phyloP scores from a whole-genome alignment of 2,888 invertebrate species.

The Pilophorus perplexus region DNA sequence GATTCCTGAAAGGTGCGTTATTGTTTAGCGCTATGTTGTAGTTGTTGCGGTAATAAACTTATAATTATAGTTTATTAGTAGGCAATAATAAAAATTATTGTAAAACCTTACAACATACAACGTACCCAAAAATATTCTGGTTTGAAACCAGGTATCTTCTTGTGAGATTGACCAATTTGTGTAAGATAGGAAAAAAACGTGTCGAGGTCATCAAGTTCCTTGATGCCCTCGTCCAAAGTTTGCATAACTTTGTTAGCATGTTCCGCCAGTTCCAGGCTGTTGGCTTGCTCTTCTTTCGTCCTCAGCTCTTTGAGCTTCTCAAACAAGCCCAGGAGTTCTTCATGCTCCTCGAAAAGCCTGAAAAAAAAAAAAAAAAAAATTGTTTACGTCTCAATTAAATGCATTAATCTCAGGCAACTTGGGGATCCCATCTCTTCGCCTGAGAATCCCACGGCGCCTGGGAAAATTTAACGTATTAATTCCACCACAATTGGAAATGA shows the following conservation, averaged over 20 bases:
- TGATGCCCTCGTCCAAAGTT: conserved; percentile 84
- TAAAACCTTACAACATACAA: neutral
- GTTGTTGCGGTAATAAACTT: too few relatives aligned
- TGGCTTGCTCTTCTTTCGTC: conserved; percentile 76
- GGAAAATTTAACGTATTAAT: too few relatives aligned
- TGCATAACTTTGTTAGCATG: conserved; percentile 88
- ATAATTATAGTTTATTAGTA: too few relatives aligned
- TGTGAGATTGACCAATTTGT: conserved; percentile 79
- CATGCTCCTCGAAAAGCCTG: conserved; percentile 85
- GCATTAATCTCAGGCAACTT: too few relatives aligned
- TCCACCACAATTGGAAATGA: too few relatives aligned
- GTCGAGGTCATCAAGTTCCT: conserved; percentile 80
- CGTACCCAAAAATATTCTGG: conserved; percentile 86
- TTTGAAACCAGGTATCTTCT: conserved; percentile 80
- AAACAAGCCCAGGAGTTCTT: conserved; percentile 74
- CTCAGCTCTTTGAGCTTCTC: conserved; percentile 75
- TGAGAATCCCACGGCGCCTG: too few relatives aligned
- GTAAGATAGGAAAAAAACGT: conserved; percentile 78
- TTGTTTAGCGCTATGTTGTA: too few relatives aligned
- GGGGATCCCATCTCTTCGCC: too few relatives aligned
- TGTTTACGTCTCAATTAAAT: too few relatives aligned
- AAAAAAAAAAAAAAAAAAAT: neutral
- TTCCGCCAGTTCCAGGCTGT: conserved; percentile 77
- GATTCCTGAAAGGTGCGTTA: too few relatives aligned
- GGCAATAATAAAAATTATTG: too few relatives aligned